Evolutionary conservation across 2,113 vertebrate genomes (phyloP).

Genomic region (Puntigrus tetrazona): DNA sequence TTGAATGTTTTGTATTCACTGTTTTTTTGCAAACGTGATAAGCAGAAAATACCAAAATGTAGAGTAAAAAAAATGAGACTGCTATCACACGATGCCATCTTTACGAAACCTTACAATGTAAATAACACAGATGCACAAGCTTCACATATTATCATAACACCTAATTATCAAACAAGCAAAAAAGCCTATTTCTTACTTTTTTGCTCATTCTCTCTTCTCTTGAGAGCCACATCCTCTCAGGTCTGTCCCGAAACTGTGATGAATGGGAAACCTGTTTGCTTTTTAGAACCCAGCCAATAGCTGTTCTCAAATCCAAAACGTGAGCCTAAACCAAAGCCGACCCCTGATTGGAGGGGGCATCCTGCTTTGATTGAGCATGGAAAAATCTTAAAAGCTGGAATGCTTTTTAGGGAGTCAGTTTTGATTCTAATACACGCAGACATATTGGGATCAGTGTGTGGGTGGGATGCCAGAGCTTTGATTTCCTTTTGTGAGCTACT

Average conservation of each 20-base stretch:
- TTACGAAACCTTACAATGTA: neutral
- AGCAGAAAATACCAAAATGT: neutral
- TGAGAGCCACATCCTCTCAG: neutral
- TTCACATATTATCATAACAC: neutral
- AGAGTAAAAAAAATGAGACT: neutral
- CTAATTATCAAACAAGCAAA: neutral
- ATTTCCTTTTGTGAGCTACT: slow-evolving; percentile 16
- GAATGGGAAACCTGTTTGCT: slow-evolving; percentile 47
- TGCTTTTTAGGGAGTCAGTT: neutral
- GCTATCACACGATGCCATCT: neutral
- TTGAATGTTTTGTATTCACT: neutral
- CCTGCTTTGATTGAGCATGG: neutral
- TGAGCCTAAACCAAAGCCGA: neutral
- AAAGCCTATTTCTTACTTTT: neutral
- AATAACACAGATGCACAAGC: neutral
- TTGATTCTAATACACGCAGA: slow-evolving; percentile 18
- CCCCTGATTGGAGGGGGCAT: neutral
- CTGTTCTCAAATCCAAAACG: slow-evolving; percentile 21
- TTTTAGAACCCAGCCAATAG: slow-evolving; percentile 58
- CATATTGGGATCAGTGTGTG: slow-evolving; percentile 14
- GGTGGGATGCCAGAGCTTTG: slow-evolving; percentile 2
- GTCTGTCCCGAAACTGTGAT: slow-evolving; percentile 38
- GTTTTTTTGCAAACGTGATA: neutral
- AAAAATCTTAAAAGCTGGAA: slow-evolving; percentile 6
- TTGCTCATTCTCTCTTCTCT: neutral